Percentiles rank a stretch among this genome's conserved stretches.
These are phyloP conservation scores for Blennius ocellaris DNA, from an alignment of 2,113 vertebrate species.

Conservation along the genomic window DNA sequence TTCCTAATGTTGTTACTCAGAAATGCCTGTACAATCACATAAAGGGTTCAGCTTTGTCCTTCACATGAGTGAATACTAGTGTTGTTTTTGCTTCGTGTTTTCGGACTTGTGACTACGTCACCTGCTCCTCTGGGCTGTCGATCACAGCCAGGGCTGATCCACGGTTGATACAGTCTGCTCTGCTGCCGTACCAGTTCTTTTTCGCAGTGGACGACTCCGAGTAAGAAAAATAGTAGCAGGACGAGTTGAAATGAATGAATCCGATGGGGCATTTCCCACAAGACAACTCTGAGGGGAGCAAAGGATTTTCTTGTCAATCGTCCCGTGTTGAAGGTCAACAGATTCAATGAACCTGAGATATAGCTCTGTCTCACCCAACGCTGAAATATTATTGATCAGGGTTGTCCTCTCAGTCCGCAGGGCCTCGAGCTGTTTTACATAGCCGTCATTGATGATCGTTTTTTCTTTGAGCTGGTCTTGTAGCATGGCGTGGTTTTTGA, in stretches of 20 bases:
- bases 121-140: slow-evolving; percentile 55
- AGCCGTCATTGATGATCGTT: slow-evolving; percentile 17
- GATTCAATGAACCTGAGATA: neutral
- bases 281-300: slow-evolving; percentile 33
- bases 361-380: slow-evolving; percentile 25
- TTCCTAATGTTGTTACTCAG: slow-evolving; percentile 4
- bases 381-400: slow-evolving; percentile 33
- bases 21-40: slow-evolving; percentile 28
- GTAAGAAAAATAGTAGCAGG: slow-evolving; percentile 68
- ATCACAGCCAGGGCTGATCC: slow-evolving; percentile 55
- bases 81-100: no score
- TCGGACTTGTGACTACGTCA: slow-evolving; percentile 4
- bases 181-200: slow-evolving; percentile 44
- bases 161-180: slow-evolving; percentile 45
- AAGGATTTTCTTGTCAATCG: neutral
- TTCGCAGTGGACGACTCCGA: neutral
- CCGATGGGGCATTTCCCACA: slow-evolving; percentile 51
- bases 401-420: slow-evolving; percentile 44
- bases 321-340: neutral
- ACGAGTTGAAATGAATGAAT: slow-evolving; percentile 41
- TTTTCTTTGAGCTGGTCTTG: slow-evolving; percentile 31
- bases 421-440: slow-evolving; percentile 32
- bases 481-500: slow-evolving; percentile 10
- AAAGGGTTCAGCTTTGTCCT: neutral
- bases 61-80: neutral